Conservation (phyloP, 2,113 vertebrate species). For the Isichthys henryi region DNA sequence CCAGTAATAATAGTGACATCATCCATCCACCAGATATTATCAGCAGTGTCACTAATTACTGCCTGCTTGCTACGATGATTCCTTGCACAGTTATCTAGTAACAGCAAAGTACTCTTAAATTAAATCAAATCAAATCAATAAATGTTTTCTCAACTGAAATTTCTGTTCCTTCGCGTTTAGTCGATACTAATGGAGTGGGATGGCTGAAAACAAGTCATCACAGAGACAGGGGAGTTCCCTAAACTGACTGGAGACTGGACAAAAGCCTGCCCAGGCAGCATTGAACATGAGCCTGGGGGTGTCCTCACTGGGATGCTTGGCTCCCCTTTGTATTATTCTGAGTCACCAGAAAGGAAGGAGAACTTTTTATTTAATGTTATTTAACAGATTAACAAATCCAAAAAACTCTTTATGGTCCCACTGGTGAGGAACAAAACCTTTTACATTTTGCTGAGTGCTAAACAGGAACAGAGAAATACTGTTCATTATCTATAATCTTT, state of each 20-base stretch:
- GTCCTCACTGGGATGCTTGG: not conserved
- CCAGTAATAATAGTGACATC: not conserved
- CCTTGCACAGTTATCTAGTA: not conserved
- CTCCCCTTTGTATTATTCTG: not conserved
- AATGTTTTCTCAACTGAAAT: not conserved
- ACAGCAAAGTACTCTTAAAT: not conserved
- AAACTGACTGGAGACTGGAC: not conserved
- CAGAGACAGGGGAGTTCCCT: not conserved
- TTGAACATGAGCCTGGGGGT: not conserved
- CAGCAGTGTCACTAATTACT: not conserved
- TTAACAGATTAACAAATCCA: not conserved
- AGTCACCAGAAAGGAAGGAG: not conserved
- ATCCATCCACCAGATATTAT: not conserved
- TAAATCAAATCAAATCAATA: not conserved
- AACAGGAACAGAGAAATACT: constrained; percentile 77
- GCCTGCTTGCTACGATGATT: not conserved
- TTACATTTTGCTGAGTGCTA: constrained; percentile 82
- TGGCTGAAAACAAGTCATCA: not conserved
- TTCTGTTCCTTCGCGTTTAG: not conserved
- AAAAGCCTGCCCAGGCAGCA: not conserved
- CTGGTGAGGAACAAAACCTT: constrained; percentile 72
- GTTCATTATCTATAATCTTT: constrained; percentile 83
- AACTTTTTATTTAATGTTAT: not conserved
- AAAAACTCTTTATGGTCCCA: constrained; percentile 63
- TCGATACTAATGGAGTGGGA: not conserved